Evolutionary conservation across 1,140 invertebrate species (phyloP).

Genomic region (Aricia agestis): DNA sequence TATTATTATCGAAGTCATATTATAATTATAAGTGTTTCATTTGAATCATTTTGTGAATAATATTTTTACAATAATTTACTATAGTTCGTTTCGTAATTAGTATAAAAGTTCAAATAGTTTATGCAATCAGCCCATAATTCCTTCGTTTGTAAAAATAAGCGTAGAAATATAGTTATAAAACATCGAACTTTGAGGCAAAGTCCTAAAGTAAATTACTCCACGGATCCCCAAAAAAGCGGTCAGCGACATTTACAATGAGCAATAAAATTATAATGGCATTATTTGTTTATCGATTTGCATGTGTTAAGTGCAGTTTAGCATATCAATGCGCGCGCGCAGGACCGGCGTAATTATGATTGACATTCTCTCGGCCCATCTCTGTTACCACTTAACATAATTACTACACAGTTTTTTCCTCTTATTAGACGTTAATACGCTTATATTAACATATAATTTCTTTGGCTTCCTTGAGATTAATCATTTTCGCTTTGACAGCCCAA

Average conservation of each 20-base stretch:
- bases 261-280: conserved; percentile 68
- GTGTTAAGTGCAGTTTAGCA: conserved; percentile 64
- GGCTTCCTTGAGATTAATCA: not conserved
- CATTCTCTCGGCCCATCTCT: conserved; percentile 22
- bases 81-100: too few relatives aligned
- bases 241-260: conserved; percentile 56
- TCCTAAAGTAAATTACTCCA: not conserved
- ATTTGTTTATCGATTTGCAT: conserved; percentile 74
- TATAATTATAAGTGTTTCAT: too few relatives aligned
- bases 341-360: conserved; percentile 38
- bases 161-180: too few relatives aligned
- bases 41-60: too few relatives aligned
- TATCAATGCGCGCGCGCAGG: conserved; percentile 54
- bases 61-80: too few relatives aligned
- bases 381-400: conserved; percentile 28
- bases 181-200: not conserved
- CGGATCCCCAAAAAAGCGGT: conserved; percentile 37
- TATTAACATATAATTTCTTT: conserved; percentile 9
- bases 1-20: too few relatives aligned
- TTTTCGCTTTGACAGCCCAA: not conserved
- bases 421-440: conserved; percentile 21
- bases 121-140: too few relatives aligned
- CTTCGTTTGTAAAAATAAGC: too few relatives aligned
- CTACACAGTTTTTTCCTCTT: conserved; percentile 8
- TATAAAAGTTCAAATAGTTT: not conserved